Evolutionary conservation across 2,797 vertebrate genomes (phyloP).

Genomic region (Parauchenoglanis ngamensis): DNA sequence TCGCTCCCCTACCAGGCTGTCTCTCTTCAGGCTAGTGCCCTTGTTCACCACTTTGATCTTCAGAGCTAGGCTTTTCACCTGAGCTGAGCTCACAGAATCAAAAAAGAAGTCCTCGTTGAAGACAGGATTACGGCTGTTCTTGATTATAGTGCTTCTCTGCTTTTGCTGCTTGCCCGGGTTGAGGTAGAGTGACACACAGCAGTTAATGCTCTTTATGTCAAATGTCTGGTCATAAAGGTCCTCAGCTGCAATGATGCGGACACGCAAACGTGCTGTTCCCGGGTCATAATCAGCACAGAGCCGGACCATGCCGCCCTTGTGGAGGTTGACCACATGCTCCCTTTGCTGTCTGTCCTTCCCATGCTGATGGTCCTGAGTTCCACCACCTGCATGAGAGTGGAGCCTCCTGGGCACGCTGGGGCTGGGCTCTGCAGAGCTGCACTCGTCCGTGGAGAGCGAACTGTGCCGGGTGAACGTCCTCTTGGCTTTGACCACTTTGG

Average conservation of each 20-base stretch:
- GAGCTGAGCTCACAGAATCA: conserved; percentile 81
- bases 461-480: conserved; percentile 89
- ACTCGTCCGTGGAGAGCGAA: conserved; percentile 92
- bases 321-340: conserved; percentile 81
- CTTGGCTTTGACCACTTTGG: conserved; percentile 91
- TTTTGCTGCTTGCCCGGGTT: conserved; percentile 95
- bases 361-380: conserved; percentile 56
- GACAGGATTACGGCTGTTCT: conserved; percentile 91
- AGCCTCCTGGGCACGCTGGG: conserved; percentile 83
- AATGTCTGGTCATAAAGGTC: conserved; percentile 85
- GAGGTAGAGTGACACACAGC: conserved; percentile 92
- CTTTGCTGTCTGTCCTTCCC: conserved; percentile 46
- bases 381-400: conserved; percentile 71
- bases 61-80: conserved; percentile 85
- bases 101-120: conserved; percentile 99
- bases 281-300: conserved; percentile 86
- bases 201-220: conserved; percentile 91
- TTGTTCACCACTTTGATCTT: conserved; percentile 98
- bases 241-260: conserved; percentile 85
- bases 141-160: conserved; percentile 94
- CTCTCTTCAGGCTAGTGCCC: conserved; percentile 92
- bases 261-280: conserved; percentile 82
- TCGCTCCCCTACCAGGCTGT: conserved; percentile 89
- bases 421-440: conserved; percentile 91
- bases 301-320: conserved; percentile 83